Evolutionary conservation across 1,140 invertebrate genomes (phyloP).

Genomic region (Berghia stephanieae): DNA sequence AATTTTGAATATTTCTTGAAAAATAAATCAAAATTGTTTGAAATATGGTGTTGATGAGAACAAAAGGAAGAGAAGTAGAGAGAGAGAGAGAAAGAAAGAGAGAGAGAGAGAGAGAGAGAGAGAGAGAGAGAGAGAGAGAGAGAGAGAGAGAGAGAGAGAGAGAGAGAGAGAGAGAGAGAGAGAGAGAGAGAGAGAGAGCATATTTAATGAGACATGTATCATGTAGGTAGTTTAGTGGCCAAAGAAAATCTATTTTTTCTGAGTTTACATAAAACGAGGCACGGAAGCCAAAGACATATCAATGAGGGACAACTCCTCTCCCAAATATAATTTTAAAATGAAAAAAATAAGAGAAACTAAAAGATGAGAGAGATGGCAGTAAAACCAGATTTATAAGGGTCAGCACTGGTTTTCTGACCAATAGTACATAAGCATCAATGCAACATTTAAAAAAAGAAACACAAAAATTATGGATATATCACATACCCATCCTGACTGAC

Average conservation of each 20-base stretch:
- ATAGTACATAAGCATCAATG: too few relatives aligned
- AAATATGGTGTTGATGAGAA: background rate
- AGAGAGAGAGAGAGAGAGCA: constrained; percentile 12
- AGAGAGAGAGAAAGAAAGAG: constrained; percentile 19
- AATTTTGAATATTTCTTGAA: too few relatives aligned
- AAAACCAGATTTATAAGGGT: background rate
- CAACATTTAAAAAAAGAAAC: background rate
- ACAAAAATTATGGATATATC: background rate
- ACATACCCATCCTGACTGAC: constrained; percentile 59
- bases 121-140: constrained; percentile 4
- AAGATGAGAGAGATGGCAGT: background rate
- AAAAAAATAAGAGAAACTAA: background rate
- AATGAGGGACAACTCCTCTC: background rate
- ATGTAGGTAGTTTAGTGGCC: too few relatives aligned
- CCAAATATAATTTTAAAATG: background rate
- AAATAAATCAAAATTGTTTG: too few relatives aligned
- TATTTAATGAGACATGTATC: too few relatives aligned
- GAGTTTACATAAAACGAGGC: background rate
- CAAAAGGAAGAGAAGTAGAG: background rate
- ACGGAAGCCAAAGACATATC: background rate
- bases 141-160: constrained; percentile 12
- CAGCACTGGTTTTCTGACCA: background rate
- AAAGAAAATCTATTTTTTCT: too few relatives aligned
- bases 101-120: constrained; percentile 12
- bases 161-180: constrained; percentile 12